phyloP scores from a whole-genome alignment of 23 tunicate genomes.

The Trididemnum nubilum region DNA sequence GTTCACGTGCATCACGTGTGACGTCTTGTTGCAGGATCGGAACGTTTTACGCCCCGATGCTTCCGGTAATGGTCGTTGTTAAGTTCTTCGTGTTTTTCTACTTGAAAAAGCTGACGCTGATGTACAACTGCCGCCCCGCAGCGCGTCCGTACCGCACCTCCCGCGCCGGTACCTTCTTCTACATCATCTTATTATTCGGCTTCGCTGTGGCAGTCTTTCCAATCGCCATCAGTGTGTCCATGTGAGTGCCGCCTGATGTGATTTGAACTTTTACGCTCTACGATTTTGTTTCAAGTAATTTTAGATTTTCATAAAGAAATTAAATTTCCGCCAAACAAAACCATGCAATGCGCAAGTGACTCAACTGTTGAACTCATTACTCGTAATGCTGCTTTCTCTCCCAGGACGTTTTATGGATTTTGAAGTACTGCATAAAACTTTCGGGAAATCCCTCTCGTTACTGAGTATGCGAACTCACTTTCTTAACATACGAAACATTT shows the following conservation, averaged over 20 bases:
- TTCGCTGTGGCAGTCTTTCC: conserved; percentile 88
- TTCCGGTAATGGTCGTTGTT: conserved; percentile 86
- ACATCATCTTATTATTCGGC: conserved; percentile 66
- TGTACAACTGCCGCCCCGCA: conserved; percentile 91
- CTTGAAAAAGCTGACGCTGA: conserved; percentile 71
- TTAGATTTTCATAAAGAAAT: too few species aligned
- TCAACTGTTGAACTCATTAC: too few species aligned
- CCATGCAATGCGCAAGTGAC: too few species aligned
- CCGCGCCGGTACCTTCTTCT: conserved; percentile 84
- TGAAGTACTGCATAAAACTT: too few species aligned
- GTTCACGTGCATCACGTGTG: too few species aligned
- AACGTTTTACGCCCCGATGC: conserved; percentile 89
- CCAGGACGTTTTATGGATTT: too few species aligned
- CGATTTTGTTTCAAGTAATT: neutral
- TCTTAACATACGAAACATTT: too few species aligned
- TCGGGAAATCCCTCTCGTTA: too few species aligned
- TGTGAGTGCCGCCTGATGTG: conserved; percentile 48
- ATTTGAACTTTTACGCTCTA: neutral
- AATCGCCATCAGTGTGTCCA: conserved; percentile 68
- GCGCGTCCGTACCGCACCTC: conserved; percentile 66
- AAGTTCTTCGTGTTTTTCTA: conserved; percentile 91
- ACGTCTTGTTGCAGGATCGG: too few species aligned
- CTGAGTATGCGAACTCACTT: too few species aligned
- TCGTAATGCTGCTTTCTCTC: too few species aligned
- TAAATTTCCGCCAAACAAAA: too few species aligned